Conservation (phyloP, 1,140 invertebrate genomes). For the Scylla paramamosain region DNA sequence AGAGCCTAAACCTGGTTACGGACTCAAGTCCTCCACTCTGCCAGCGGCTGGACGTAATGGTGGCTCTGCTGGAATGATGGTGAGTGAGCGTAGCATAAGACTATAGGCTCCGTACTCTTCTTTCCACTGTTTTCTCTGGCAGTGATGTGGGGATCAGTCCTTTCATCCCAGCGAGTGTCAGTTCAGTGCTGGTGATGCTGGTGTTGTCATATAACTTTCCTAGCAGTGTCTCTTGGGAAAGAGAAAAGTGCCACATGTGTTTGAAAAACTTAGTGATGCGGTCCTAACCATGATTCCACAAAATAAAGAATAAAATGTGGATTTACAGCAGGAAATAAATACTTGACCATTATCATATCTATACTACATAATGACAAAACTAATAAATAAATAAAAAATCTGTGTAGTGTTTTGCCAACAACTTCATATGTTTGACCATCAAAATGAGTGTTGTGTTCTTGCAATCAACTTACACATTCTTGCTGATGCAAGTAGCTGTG, state of each 20-base stretch:
- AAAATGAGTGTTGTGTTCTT: no score
- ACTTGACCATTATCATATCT: background rate
- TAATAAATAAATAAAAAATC: no score
- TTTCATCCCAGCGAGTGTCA: background rate
- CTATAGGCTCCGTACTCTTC: conserved; percentile 32
- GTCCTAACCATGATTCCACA: background rate
- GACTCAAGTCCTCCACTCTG: conserved; percentile 87
- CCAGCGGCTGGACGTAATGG: conserved; percentile 82
- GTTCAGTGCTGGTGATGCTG: background rate
- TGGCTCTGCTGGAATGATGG: conserved; percentile 79
- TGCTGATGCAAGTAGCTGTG: background rate
- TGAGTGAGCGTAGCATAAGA: conserved; percentile 78
- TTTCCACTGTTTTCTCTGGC: conserved; percentile 54
- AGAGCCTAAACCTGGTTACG: conserved; percentile 88
- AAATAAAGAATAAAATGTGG: background rate
- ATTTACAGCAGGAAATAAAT: background rate
- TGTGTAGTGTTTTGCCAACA: no score
- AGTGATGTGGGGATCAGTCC: conserved; percentile 1
- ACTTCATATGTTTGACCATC: no score
- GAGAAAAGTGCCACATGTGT: background rate
- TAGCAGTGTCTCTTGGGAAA: no score
- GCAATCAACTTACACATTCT: background rate
- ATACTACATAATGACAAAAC: background rate
- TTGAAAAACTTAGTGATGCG: background rate
- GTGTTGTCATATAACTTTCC: background rate